Base-by-base conservation (phyloP, 2,888 invertebrate genomes). In the Corbicula japonica region DNA sequence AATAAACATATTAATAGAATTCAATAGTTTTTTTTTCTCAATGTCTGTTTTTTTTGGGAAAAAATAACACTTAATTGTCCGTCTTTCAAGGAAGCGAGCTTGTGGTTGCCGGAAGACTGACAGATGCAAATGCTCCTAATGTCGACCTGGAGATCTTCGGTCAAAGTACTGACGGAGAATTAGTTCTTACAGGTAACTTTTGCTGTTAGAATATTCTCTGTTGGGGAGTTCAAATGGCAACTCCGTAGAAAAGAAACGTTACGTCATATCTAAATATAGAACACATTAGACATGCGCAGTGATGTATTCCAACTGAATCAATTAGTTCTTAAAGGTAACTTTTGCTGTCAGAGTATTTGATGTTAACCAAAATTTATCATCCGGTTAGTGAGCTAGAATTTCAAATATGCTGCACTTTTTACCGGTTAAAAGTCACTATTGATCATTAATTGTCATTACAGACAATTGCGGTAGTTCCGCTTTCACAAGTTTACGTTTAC, bases 71-170 rank as follows among this genome's bases (percentile, higher is more conserved):
- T 15, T 12, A 41, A 18, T 15, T 15, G 18, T 15, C 12, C 41
- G 12, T 41, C 15, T 41, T 88, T 89, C 28, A 48, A 62, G 12
- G 70, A 68, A 0, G 82, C 1, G 61, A 89, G 30, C 85, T 89
- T 46, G 76, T 86, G n/a, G 81, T 86, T 15, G 79, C 86, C 48
- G 86, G 86, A 15, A 79, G 70, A 61, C 61, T 86, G 10, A 63
- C 72, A 21, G 74, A 80, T 26, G 41, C 46, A 35, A 62, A 54
- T 10, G 35, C 69, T 5, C 41, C 70, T 12, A 58, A 61, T 3
- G 34, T 86, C 2, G 62, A 75, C 10, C 62, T 84, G 26, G 65
- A 80, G 28, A 52, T 83, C 12, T 23, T 69, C 2, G 66, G 80
- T 21, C 62, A 71, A n/a, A 70, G 77, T 56, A 48, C 50, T 6